Percentiles rank a stretch among this genome's conserved stretches.
Conservation (phyloP, 2,113 vertebrate species). For the Varanus salvator region DNA sequence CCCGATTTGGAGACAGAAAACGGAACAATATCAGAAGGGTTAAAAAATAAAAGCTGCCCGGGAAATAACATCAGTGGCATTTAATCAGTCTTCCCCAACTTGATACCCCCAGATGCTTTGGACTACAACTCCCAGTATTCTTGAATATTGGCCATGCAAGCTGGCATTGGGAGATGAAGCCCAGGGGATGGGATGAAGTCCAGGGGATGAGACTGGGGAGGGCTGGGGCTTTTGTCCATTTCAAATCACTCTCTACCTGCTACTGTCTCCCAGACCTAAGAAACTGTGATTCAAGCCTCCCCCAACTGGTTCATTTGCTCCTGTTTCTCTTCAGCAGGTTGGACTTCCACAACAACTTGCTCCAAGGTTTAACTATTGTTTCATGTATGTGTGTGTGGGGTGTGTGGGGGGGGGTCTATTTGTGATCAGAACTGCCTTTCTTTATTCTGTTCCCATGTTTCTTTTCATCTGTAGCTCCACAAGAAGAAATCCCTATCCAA, state of each 20-base stretch:
- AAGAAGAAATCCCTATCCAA: rapidly evolving
- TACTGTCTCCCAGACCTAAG: no score
- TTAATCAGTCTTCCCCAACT: no score
- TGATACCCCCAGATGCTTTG: no score
- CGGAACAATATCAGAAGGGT: no score
- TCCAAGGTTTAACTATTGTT: not conserved
- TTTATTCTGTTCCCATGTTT: not conserved
- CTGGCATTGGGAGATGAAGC: no score
- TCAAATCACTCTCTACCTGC: no score
- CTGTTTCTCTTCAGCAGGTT: not conserved
- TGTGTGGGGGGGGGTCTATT: not conserved
- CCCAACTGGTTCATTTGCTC: not conserved
- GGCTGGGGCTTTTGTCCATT: not conserved
- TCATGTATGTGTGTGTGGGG: not conserved
- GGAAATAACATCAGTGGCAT: not conserved
- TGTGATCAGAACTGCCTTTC: not conserved
- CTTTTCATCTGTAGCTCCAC: not conserved
- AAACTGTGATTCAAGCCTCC: not conserved
- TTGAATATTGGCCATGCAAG: no score
- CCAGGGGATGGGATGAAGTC: no score
- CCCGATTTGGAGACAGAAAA: not conserved
- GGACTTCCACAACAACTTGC: not conserved
- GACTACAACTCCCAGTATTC: no score
- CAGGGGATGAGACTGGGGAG: no score
- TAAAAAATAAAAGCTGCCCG: no score